Evolutionary conservation across 1,140 invertebrate species (phyloP).

Genomic region (Periplaneta americana): DNA sequence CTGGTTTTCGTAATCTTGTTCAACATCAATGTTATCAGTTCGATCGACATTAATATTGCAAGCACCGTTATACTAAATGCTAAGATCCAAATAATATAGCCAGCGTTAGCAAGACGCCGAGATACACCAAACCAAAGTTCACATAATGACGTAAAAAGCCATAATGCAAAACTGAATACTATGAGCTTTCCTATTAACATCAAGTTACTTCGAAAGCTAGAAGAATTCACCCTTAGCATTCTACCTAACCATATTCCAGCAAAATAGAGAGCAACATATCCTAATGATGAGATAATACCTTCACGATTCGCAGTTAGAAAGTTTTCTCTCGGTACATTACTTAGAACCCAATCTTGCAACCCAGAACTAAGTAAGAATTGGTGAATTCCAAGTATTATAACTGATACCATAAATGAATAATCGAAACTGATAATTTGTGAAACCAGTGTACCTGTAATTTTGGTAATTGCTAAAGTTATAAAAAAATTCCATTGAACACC

Average conservation of each 20-base stretch:
- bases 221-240: slow-evolving; percentile 42
- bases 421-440: slow-evolving; percentile 41
- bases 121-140: slow-evolving; percentile 48
- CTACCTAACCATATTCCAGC: slow-evolving; percentile 61
- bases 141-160: slow-evolving; percentile 40
- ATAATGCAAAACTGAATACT: slow-evolving; percentile 33
- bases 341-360: slow-evolving; percentile 67
- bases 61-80: slow-evolving; percentile 48
- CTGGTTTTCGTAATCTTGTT: slow-evolving; percentile 5
- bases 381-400: slow-evolving; percentile 56
- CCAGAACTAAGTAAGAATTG: slow-evolving; percentile 59
- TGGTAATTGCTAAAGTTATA: slow-evolving; percentile 80
- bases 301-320: slow-evolving; percentile 83
- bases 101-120: slow-evolving; percentile 68
- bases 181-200: neutral
- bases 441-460: slow-evolving; percentile 60
- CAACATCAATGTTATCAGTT: slow-evolving; percentile 40
- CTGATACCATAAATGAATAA: slow-evolving; percentile 41
- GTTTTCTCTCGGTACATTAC: slow-evolving; percentile 45
- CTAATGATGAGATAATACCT: slow-evolving; percentile 76
- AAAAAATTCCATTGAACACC: slow-evolving; percentile 98
- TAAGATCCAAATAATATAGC: slow-evolving; percentile 70
- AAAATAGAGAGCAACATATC: slow-evolving; percentile 80
- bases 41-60: slow-evolving; percentile 46
- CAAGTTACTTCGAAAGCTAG: slow-evolving; percentile 6